Base-by-base conservation (phyloP, 2,113 vertebrate genomes). In the Heterochromis multidens region DNA sequence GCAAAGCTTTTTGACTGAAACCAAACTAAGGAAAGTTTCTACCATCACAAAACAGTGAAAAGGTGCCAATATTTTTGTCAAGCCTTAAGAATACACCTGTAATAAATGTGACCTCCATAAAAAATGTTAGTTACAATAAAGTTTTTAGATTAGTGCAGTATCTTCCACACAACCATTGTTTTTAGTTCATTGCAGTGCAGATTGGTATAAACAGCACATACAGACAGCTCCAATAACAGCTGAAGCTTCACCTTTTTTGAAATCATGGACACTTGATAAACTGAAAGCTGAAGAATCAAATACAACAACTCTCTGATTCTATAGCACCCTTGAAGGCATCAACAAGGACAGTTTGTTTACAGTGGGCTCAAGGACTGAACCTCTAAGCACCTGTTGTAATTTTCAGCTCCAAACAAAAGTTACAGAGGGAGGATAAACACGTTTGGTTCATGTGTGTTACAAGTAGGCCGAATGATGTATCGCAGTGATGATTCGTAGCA, bases 381-480 rank as follows among this genome's bases (percentile, higher is more conserved):
- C 56, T 13, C 60, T 49, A 72, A 86, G 87, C 16, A 90, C 83
- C 63, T 85, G 82, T 79, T 87, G 78, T 29, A n/a, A 60, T 76
- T 29, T 79, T 62, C n/a, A 19, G 35, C 46, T 76, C 11, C 60
- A 58, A 59, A 65, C 7, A 85, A 83, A 54, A 40, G 79, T n/a
- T 27, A 67, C 74, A 67, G 27, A 33, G 59, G 52, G 29, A 79
- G 40, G 49, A 46, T 58, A 65, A 61, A 62, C 74, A 74, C 60
- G 62, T 67, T 46, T 80, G 40, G 67, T 82, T 76, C 43, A 79
- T 54, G 17, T n/a, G 60, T 61, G 37, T 70, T 61, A 70, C 3
- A 10, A 56, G 7, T 74, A 21, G 52, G 25, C 5, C 7, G 21
- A 33, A 77, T 89, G 77, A 84, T 77, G 65, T 29, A 81, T n/a